Percentiles rank a stretch among this genome's conserved stretches.
These are phyloP conservation scores for Dipus sagitta DNA, from an alignment of 2,797 vertebrate genomes.

Conservation along the genomic window DNA sequence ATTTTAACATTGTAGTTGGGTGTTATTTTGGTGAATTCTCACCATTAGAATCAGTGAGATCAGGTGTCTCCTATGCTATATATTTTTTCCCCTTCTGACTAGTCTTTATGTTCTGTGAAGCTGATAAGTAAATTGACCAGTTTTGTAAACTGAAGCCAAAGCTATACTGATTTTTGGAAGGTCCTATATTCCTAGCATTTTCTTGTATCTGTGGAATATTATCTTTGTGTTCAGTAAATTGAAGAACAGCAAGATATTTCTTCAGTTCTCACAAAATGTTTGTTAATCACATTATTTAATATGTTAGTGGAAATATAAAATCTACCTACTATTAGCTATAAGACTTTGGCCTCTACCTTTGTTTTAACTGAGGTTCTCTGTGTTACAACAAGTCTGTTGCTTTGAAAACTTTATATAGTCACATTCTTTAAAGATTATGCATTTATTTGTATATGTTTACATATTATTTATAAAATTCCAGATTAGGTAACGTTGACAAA, in stretches of 20 bases:
- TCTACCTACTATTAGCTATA: background rate
- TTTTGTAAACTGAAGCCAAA: slow-evolving; percentile 67
- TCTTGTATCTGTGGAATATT: slow-evolving; percentile 62
- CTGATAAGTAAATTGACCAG: slow-evolving; percentile 64
- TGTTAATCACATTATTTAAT: slow-evolving; percentile 67
- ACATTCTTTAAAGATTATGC: background rate
- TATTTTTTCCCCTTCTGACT: background rate
- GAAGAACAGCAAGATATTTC: slow-evolving; percentile 65
- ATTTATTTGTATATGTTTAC: background rate
- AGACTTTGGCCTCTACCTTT: background rate
- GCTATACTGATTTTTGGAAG: slow-evolving; percentile 61
- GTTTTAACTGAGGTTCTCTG: background rate
- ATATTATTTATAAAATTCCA: background rate
- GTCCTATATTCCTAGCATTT: slow-evolving; percentile 36
- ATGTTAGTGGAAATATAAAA: background rate
- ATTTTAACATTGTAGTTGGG: slow-evolving; percentile 47
- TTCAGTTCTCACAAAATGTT: slow-evolving; percentile 44
- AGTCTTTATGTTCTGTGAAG: slow-evolving; percentile 60
- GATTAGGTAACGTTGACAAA: slow-evolving; percentile 47
- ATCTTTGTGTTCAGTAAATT: slow-evolving; percentile 65
- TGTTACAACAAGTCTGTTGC: background rate
- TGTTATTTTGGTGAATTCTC: slow-evolving; percentile 45
- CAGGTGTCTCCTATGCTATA: background rate
- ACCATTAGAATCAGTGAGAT: slow-evolving; percentile 55
- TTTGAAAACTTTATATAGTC: background rate